Base-by-base conservation (phyloP, 2,113 vertebrate species). In the Upupa epops region DNA sequence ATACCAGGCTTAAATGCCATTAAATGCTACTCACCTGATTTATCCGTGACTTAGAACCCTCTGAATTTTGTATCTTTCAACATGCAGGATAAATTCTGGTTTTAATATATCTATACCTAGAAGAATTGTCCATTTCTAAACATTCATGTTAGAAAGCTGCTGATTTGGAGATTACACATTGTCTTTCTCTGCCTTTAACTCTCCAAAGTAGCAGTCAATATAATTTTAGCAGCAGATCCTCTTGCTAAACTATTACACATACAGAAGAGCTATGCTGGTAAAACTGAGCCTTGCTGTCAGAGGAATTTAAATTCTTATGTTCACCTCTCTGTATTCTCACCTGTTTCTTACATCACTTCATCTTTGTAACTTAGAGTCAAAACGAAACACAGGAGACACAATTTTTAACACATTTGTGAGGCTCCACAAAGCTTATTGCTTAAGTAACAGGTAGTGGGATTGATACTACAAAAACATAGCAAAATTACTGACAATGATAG, bases 211-310 rank as follows among this genome's bases (percentile, higher is more conserved):
- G 19, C 45, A 88, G 60, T 19, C 12, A 52, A 28, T 5, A 19
- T 29, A 1, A 1, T 18, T 51, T 32, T 28, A 29, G 45, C 0
- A 0, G 4, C 81, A 26, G 9, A 52, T n/a, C n/a, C n/a, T n/a
- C n/a, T n/a, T n/a, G n/a, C n/a, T n/a, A n/a, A n/a, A n/a, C n/a
- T n/a, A n/a, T n/a, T n/a, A n/a, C 34, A 56, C 8, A 78, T 1
- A 5, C 16, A 70, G 25, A 80, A 65, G 6, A 70, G 13, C 4
- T 37, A 22, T 4, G 17, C 4, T 55, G 18, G 6, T 24, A 74
- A 78, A 11, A 45, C 48, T 21, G 17, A 68, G 29, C 34, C 16
- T 18, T 59, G 9, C 7, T 81, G 11, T 15, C 51, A 83, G 11
- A 81, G 16, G 4, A 83, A 71, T 25, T 37, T 26, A 34, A 65